Evolutionary conservation across 2,113 vertebrate species (phyloP).

Genomic region (Miniopterus natalensis): DNA sequence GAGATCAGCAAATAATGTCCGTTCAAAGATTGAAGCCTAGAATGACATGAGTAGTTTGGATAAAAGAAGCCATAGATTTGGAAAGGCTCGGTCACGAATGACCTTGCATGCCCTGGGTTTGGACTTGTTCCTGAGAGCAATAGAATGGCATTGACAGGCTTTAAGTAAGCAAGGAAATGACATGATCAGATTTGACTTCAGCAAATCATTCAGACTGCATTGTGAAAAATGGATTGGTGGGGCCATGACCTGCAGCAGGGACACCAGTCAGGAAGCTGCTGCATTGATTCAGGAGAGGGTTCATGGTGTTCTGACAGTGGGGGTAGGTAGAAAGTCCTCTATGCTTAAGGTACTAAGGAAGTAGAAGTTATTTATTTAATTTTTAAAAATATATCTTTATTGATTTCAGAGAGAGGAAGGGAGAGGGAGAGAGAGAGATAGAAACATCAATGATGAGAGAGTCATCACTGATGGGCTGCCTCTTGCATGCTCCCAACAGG

Average conservation of each 20-base stretch:
- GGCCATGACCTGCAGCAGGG: not conserved
- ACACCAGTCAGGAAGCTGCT: not conserved
- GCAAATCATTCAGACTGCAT: constrained; percentile 37
- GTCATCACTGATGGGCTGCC: too few species aligned
- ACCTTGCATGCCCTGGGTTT: constrained; percentile 15
- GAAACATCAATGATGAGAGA: too few species aligned
- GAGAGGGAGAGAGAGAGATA: too few species aligned
- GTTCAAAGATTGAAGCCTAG: not conserved
- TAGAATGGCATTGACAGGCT: constrained; percentile 24
- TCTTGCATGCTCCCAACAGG: too few species aligned
- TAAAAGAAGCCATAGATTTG: not conserved
- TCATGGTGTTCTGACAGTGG: not conserved
- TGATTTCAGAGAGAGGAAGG: too few species aligned
- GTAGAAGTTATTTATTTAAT: not conserved
- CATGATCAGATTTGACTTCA: constrained; percentile 62
- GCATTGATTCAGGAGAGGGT: not conserved
- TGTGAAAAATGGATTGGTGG: constrained; percentile 33
- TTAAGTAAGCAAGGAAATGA: constrained; percentile 42
- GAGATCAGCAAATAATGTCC: not conserved
- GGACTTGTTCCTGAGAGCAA: constrained; percentile 24
- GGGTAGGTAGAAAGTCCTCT: not conserved
- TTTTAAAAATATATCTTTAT: too few species aligned
- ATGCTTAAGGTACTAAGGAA: not conserved
- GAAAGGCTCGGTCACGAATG: not conserved
- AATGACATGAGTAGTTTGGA: not conserved